Conservation (phyloP, 2,888 invertebrate genomes). For the Dermolepida albohirtum region DNA sequence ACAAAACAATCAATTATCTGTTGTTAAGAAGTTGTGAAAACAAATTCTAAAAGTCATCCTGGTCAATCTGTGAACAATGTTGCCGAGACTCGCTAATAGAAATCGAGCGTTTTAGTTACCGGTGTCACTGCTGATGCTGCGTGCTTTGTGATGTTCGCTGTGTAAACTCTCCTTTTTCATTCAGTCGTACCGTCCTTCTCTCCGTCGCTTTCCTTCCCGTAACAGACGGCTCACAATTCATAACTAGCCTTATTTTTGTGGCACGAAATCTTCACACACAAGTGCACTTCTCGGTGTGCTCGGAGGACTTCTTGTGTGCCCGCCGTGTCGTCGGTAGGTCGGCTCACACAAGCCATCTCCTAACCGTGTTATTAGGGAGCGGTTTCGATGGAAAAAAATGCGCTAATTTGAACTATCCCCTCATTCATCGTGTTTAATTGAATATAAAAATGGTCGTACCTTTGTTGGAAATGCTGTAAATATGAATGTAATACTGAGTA, state of each 20-base stretch:
- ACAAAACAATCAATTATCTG: constrained; percentile 44
- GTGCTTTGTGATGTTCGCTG: neutral
- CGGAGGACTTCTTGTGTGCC: constrained; percentile 5
- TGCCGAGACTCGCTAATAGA: constrained; percentile 40
- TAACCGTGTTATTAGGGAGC: constrained; percentile 8
- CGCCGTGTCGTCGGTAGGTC: no score
- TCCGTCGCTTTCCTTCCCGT: neutral
- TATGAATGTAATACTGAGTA: no score
- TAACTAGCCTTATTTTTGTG: constrained; percentile 33
- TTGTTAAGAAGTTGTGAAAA: constrained; percentile 40
- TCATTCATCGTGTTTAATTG: constrained; percentile 18
- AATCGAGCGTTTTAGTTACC: constrained; percentile 30
- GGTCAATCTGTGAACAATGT: constrained; percentile 40
- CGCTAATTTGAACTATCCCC: constrained; percentile 31
- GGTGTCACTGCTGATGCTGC: constrained; percentile 20
- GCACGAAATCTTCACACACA: constrained; percentile 31
- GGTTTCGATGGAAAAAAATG: constrained; percentile 1
- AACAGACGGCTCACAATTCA: neutral
- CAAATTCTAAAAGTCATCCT: constrained; percentile 42
- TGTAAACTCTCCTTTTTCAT: neutral
- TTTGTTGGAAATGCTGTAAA: constrained; percentile 3
- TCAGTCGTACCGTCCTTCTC: neutral
- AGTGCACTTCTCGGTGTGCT: constrained; percentile 21
- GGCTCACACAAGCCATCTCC: neutral
- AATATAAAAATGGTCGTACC: constrained; percentile 9